Evolutionary conservation across 2,113 vertebrate genomes (phyloP).

Genomic region (Zonotrichia leucophrys): DNA sequence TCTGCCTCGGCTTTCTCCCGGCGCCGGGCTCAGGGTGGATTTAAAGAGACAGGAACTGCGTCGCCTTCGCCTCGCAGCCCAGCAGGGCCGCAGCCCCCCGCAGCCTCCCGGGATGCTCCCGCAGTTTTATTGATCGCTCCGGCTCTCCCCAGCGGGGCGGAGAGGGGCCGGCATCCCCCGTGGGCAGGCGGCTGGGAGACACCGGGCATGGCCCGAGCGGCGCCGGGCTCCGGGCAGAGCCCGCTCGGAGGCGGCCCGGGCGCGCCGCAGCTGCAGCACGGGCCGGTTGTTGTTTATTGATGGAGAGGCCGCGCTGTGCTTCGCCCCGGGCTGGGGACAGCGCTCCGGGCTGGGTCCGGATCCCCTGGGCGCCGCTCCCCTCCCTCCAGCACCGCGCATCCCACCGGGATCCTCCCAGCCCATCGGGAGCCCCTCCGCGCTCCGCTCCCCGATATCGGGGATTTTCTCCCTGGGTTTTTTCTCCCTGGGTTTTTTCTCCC

Average conservation of each 20-base stretch:
- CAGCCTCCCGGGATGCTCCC: slow-evolving; percentile 18
- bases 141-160: not conserved
- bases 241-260: not conserved
- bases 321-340: not conserved
- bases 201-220: not conserved
- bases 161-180: not conserved
- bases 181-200: not conserved
- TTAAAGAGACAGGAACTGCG: slow-evolving; percentile 79
- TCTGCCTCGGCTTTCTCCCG: slow-evolving; percentile 14
- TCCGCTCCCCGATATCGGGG: not conserved
- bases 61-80: not conserved
- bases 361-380: not conserved
- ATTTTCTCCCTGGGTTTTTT: not conserved
- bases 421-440: not conserved
- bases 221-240: not conserved
- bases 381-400: not conserved
- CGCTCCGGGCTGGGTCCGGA: not conserved
- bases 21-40: slow-evolving; percentile 54
- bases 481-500: not conserved
- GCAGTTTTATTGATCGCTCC: not conserved
- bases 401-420: not conserved
- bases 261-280: not conserved
- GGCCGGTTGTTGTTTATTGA: not conserved
- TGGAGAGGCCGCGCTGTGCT: not conserved
- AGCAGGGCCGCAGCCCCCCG: slow-evolving; percentile 52